phyloP scores from a whole-genome alignment of 2,888 invertebrate genomes.

The Acanthosoma haemorrhoidale region DNA sequence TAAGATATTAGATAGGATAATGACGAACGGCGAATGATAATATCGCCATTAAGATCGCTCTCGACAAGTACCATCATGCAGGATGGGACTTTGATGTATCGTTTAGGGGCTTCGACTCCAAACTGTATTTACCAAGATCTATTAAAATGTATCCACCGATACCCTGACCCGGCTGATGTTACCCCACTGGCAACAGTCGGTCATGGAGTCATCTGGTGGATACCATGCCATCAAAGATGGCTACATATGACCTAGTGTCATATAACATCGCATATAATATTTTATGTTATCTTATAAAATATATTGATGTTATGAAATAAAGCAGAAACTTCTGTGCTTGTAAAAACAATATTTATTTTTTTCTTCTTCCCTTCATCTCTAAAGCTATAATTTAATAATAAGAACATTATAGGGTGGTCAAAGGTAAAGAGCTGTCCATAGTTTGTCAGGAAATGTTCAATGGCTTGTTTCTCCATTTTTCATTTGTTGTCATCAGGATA shows the following conservation, averaged over 20 bases:
- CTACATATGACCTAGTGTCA: not conserved
- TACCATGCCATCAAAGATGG: not conserved
- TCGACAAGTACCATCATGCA: not conserved
- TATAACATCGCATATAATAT: constrained; percentile 2
- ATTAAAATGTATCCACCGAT: not conserved
- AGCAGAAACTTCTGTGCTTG: constrained; percentile 16
- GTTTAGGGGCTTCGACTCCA: not conserved
- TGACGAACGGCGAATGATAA: not conserved
- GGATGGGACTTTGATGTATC: constrained; percentile 5
- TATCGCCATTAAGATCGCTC: not conserved
- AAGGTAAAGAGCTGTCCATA: too few relatives aligned
- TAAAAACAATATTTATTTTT: not conserved
- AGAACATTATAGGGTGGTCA: too few relatives aligned
- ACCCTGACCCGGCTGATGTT: not conserved
- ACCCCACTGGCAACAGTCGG: not conserved
- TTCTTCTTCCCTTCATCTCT: not conserved
- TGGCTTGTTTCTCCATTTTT: too few relatives aligned
- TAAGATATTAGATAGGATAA: not conserved
- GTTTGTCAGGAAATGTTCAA: too few relatives aligned
- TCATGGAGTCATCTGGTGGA: not conserved
- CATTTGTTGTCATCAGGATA: too few relatives aligned
- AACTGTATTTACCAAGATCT: not conserved
- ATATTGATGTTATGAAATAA: constrained; percentile 19
- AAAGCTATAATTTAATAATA: too few relatives aligned
- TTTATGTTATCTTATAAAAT: not conserved